Evolutionary conservation across 1,140 invertebrate genomes (phyloP), one percentile per base, ranked within the genome.

Genomic region (Heliothis subflexa): DNA sequence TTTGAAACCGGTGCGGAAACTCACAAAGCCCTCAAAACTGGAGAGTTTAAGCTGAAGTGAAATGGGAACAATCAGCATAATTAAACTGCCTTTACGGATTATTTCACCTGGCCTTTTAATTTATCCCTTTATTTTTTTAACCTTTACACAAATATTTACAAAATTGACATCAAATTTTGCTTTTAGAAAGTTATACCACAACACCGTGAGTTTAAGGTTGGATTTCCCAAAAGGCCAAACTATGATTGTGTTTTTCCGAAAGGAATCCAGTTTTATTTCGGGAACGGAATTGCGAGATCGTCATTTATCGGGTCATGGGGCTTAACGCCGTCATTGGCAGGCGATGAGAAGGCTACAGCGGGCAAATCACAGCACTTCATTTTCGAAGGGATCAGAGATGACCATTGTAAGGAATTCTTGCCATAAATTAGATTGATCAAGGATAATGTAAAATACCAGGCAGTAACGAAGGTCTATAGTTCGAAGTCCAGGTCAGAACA

Each of bases 161-260:
- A 47, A 47, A 3, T 33, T 4, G 40, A 64, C 40, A 66, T n/a
- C 33, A 47, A 47, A 66, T 66, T n/a, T n/a, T 66, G 16, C 16
- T 66, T 66, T 66, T 47, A 1, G 45, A 66, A 47, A 66, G 45
- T 18, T n/a, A 18, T 47, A 66, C 33, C 33, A 66, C 16, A 66
- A 16, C 21, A 66, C 47, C 40, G 13, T 47, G 33, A 47, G 45
- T n/a, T 66, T 66, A 7, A 28, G 9, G 14, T 64, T 47, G 40
- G 16, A 47, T 47, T 66, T 66, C 16, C 62, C 16, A 40, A 40
- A 45, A 28, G 33, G 14, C 59, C 62, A 47, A 66, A 66, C 40
- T 47, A 66, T 66, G 62, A 66, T 66, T 66, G 62, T 66, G 62
- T 66, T 66, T 64, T 66, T 47, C n/a, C 40, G 10, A 47, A 66